Conservation (phyloP, 2,113 vertebrate species). For the Cranoglanis bouderius region DNA sequence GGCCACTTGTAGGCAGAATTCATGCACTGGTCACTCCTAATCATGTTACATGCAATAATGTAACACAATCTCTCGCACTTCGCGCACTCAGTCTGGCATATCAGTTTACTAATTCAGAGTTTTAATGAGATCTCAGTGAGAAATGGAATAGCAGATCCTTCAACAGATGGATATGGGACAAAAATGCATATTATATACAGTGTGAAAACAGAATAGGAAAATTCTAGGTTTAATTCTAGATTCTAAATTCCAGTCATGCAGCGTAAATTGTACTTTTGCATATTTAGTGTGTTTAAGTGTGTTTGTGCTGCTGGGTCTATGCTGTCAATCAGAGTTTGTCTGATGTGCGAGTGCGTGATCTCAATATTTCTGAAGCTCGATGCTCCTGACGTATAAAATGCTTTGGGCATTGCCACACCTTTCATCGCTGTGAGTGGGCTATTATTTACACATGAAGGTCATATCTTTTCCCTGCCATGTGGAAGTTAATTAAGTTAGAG, state of each 20-base stretch:
- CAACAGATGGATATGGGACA: not conserved
- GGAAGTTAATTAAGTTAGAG: conserved; percentile 71
- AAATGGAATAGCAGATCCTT: not conserved
- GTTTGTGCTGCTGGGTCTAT: not conserved
- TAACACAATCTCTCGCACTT: conserved; percentile 1
- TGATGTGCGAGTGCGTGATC: conserved; percentile 23
- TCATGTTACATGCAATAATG: conserved; percentile 7
- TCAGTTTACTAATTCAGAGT: conserved; percentile 23
- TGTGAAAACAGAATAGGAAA: not conserved
- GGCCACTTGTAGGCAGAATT: conserved; percentile 29
- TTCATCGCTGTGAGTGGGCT: conserved; percentile 46
- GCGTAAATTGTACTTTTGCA: not conserved
- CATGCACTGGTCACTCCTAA: conserved; percentile 4
- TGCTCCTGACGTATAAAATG: conserved; percentile 19
- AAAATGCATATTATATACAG: conserved; percentile 5
- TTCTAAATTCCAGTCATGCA: not conserved
- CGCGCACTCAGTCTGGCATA: conserved; percentile 15
- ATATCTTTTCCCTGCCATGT: conserved; percentile 60
- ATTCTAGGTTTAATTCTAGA: not conserved
- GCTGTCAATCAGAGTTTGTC: conserved; percentile 26
- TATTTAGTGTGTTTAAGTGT: conserved; percentile 18
- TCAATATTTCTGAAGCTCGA: conserved; percentile 17
- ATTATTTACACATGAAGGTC: conserved; percentile 75
- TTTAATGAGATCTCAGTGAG: conserved; percentile 35
- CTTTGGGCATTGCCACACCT: conserved; percentile 40